Evolutionary conservation across 1,140 invertebrate species (phyloP), one percentile per base, ranked within the genome.

Genomic region (Atta colombica): DNA sequence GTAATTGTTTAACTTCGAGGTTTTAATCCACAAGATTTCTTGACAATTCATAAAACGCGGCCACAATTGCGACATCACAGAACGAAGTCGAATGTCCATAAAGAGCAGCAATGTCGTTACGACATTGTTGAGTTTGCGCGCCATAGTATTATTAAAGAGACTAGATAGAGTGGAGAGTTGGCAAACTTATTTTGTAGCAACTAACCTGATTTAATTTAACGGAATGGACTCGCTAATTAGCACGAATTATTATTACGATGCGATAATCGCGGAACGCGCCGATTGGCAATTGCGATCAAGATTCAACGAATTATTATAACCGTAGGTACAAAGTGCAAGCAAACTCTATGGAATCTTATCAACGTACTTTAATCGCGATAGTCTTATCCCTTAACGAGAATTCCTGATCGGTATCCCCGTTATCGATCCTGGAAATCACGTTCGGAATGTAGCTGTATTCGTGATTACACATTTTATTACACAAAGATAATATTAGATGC

Each of bases 381-480:
- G 53, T 51, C 74, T 77, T 87, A 85, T 90, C 86, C 69, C 14
- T 55, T 90, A 90, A 90, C 82, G 86, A 85, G 65, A 61, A 88
- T 90, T 86, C 77, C 7, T 8, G 81, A 88, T 90, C 89, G 65
- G 65, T 90, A 90, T 90, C 80, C 88, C 66, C 75, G 74, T 81
- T 90, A 90, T 90, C 89, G 89, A 88, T 87, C 53, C 69, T 65
- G 87, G 74, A 69, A 90, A 90, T 90, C 89, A 87, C 55, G 87
- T 84, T 39, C 18, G 89, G 53, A 63, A 82, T 35, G 45, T 71
- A 86, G 61, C 39, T 80, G 58, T 85, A 72, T 68, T 68, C 66
- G 75, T 55, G 74, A 85, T 63, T 85, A 68, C 66, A 68, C 53
- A 86, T 77, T 88, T 85, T 10, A 18, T 78, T 25, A 28, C 35